phyloP scores from a whole-genome alignment of 1,140 invertebrate species.

The Polyergus mexicanus region DNA sequence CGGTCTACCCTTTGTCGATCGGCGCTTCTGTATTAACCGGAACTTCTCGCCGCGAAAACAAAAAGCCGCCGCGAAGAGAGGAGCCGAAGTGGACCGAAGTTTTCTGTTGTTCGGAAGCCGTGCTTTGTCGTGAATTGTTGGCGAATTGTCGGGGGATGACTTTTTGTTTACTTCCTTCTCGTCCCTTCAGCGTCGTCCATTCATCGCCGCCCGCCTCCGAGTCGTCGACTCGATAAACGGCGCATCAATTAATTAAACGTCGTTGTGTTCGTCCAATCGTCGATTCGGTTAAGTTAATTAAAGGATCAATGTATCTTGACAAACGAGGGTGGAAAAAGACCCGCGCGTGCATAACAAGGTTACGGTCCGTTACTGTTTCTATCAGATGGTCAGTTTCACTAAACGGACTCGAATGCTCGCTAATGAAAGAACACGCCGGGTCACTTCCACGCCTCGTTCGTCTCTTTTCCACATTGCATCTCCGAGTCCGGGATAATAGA shows the following conservation, averaged over 20 bases:
- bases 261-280: not conserved
- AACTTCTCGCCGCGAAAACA: conserved; percentile 50
- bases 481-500: conserved; percentile 23
- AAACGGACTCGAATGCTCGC: conserved; percentile 62
- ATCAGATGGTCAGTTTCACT: conserved; percentile 73
- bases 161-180: conserved; percentile 31
- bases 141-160: not conserved
- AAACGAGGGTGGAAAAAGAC: conserved; percentile 52
- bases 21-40: conserved; percentile 54
- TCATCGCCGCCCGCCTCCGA: not conserved
- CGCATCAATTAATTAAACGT: conserved; percentile 57
- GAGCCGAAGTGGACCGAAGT: conserved; percentile 43
- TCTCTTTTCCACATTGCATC: conserved; percentile 49
- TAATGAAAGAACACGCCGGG: conserved; percentile 68
- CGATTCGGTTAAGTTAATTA: conserved; percentile 63
- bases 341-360: conserved; percentile 49
- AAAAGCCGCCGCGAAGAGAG: conserved; percentile 30
- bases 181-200: too few relatives aligned
- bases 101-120: conserved; percentile 36
- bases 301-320: conserved; percentile 56
- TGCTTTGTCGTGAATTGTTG: conserved; percentile 42
- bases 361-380: conserved; percentile 36
- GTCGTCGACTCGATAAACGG: conserved; percentile 26
- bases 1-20: conserved; percentile 26
- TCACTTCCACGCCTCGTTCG: conserved; percentile 64